These are phyloP conservation scores for Gouania willdenowi DNA, from an alignment of 2,797 vertebrate species.

Conservation along the genomic window DNA sequence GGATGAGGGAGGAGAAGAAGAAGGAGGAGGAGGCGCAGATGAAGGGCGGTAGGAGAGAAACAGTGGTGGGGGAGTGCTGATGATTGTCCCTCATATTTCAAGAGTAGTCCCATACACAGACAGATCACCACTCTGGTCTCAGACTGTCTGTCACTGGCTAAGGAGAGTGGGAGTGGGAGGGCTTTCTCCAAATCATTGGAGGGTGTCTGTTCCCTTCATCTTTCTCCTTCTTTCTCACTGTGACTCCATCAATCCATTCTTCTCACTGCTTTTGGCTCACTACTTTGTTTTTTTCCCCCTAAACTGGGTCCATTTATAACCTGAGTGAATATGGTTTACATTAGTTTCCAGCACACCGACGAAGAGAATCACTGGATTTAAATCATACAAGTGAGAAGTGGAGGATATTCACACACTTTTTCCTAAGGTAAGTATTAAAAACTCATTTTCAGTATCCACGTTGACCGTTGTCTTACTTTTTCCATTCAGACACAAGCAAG, in stretches of 20 bases:
- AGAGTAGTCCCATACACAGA: constrained; percentile 67
- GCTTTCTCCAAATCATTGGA: constrained; percentile 24
- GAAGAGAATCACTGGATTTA: constrained; percentile 52
- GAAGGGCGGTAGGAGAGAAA: constrained; percentile 47
- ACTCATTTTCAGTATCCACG: too few species aligned
- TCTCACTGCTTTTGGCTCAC: not conserved
- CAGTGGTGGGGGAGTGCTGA: constrained; percentile 26
- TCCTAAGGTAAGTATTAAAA: constrained; percentile 57
- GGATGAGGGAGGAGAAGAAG: constrained; percentile 22
- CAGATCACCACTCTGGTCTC: constrained; percentile 57
- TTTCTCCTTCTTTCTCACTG: constrained; percentile 6
- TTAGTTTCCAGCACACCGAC: constrained; percentile 19
- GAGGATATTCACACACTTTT: constrained; percentile 10
- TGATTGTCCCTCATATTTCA: constrained; percentile 73
- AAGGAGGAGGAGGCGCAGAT: constrained; percentile 15
- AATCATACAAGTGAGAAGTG: constrained; percentile 18
- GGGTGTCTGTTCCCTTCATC: constrained; percentile 7
- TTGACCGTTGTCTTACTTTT: too few species aligned
- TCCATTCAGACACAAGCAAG: too few species aligned
- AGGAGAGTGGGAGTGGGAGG: constrained; percentile 43
- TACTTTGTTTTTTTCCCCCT: not conserved
- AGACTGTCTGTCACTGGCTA: constrained; percentile 38
- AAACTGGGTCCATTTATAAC: constrained; percentile 1
- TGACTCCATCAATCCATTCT: not conserved
- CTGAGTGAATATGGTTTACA: constrained; percentile 48